Conservation (phyloP, 1,140 invertebrate genomes). For the Cydia amplana region DNA sequence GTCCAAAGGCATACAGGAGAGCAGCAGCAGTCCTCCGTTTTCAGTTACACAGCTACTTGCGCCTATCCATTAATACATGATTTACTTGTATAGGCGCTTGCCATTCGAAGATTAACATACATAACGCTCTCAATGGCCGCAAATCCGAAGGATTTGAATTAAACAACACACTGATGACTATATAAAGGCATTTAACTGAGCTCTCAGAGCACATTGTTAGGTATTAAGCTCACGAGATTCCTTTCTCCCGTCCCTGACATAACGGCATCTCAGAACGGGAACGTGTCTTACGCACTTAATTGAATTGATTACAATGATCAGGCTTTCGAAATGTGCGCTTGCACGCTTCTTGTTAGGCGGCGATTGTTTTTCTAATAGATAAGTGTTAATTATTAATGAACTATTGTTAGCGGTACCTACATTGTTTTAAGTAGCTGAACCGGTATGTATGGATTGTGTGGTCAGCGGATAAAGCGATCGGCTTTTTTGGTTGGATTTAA, state of each 20-base stretch:
- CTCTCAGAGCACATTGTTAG: conserved; percentile 2
- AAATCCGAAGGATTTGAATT: neutral
- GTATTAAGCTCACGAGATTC: neutral
- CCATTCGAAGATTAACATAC: too few relatives aligned
- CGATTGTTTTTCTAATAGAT: conserved; percentile 8
- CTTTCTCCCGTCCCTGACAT: conserved; percentile 8
- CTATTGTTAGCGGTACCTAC: neutral
- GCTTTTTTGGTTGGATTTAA: too few relatives aligned
- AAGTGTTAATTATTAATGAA: conserved; percentile 16
- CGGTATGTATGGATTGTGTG: neutral
- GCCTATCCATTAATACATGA: too few relatives aligned
- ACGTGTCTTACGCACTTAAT: conserved; percentile 13
- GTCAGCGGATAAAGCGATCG: too few relatives aligned
- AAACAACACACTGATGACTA: neutral
- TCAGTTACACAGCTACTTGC: too few relatives aligned
- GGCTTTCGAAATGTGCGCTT: conserved; percentile 13
- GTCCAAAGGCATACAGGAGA: too few relatives aligned
- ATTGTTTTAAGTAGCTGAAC: neutral
- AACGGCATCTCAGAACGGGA: conserved; percentile 8
- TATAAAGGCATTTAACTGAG: neutral
- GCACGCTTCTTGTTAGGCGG: neutral
- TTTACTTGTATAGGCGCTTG: too few relatives aligned
- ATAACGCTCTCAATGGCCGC: too few relatives aligned
- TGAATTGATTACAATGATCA: conserved; percentile 27
- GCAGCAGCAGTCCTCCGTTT: too few relatives aligned